Conservation (phyloP, 1,140 invertebrate species). For the Drosophila pseudoobscura region DNA sequence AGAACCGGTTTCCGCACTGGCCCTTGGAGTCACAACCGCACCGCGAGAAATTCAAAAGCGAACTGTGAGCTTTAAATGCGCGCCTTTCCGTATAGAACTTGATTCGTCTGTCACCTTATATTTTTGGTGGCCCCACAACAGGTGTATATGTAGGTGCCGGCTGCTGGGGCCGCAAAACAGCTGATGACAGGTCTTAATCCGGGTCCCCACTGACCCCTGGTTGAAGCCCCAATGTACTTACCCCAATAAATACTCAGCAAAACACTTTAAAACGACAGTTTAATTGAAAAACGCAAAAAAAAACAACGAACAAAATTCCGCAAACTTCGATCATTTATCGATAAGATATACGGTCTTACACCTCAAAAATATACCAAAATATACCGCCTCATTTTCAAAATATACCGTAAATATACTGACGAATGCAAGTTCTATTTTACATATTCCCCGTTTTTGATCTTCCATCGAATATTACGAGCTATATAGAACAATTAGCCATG, state of each 20-base stretch:
- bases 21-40: slow-evolving; percentile 66
- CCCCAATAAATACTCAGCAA: neutral
- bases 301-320: too few relatives aligned
- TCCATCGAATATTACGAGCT: too few relatives aligned
- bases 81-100: slow-evolving; percentile 63
- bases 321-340: neutral
- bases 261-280: neutral
- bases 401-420: too few relatives aligned
- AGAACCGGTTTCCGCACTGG: slow-evolving; percentile 63
- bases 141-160: slow-evolving; percentile 30
- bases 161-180: slow-evolving; percentile 8
- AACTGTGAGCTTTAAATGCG: slow-evolving; percentile 64
- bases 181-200: neutral
- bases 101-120: slow-evolving; percentile 27
- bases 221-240: neutral
- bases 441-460: too few relatives aligned
- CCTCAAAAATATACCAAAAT: too few relatives aligned
- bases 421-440: too few relatives aligned
- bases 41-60: slow-evolving; percentile 72
- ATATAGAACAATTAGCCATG: too few relatives aligned
- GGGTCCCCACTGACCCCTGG: neutral
- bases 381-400: too few relatives aligned
- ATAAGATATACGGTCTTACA: neutral
- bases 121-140: slow-evolving; percentile 30
- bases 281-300: slow-evolving; percentile 10